A percentile compares a stretch with the other conserved stretches of the same genome.
phyloP scores from a whole-genome alignment of 2,113 vertebrate genomes.

The Dermatemys mawii region DNA sequence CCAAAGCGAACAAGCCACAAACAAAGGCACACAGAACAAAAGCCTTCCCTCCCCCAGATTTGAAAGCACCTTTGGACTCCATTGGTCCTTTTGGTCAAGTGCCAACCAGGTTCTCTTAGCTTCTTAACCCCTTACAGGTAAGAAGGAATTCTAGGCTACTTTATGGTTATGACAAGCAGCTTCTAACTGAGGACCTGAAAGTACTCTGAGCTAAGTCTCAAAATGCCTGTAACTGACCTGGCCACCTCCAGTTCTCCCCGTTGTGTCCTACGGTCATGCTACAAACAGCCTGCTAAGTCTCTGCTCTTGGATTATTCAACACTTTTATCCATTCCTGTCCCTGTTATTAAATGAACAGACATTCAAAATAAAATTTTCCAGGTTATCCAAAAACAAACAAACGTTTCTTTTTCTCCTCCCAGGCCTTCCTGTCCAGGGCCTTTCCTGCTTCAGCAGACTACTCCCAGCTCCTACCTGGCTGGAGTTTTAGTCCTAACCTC shows the following conservation, averaged over 20 bases:
- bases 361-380: background rate
- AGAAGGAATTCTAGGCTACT: no score
- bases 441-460: background rate
- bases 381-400: background rate
- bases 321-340: background rate
- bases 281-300: background rate
- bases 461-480: background rate
- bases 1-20: no score
- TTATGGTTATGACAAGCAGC: no score
- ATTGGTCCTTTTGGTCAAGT: no score
- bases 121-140: no score
- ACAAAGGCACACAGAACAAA: no score
- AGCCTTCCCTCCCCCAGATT: no score
- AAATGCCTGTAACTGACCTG: background rate
- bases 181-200: background rate
- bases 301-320: background rate
- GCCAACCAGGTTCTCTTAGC: no score
- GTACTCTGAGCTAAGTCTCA: background rate
- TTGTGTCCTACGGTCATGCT: background rate
- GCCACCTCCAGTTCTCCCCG: background rate
- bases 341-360: background rate
- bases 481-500: background rate
- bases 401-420: background rate
- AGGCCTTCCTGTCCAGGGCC: background rate
- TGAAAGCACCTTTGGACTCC: no score